These are phyloP conservation scores for Polyommatus icarus DNA, from an alignment of 2,888 invertebrate species.

Conservation along the genomic window DNA sequence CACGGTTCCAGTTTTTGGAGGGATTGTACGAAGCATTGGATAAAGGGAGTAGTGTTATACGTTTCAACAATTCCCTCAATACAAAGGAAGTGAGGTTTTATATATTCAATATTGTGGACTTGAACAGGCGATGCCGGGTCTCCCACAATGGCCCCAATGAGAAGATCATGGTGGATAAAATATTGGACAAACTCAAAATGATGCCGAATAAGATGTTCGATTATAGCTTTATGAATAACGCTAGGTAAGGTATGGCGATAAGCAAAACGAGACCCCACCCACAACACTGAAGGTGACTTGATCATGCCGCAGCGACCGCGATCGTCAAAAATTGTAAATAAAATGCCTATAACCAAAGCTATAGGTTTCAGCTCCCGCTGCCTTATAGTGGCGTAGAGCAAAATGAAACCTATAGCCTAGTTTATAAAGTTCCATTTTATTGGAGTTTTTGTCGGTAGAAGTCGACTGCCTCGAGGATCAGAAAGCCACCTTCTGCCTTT, in stretches of 20 bases:
- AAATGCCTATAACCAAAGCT: too few species aligned
- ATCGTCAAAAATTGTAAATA: too few species aligned
- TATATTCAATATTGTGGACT: background rate
- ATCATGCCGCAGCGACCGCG: too few species aligned
- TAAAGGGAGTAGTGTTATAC: background rate
- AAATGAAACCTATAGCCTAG: too few species aligned
- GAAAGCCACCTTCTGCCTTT: too few species aligned
- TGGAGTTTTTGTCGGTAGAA: too few species aligned
- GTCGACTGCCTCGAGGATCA: too few species aligned
- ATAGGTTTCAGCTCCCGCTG: too few species aligned
- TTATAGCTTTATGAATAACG: background rate
- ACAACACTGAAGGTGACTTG: too few species aligned
- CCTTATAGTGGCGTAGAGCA: too few species aligned
- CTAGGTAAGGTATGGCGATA: background rate
- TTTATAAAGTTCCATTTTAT: too few species aligned
- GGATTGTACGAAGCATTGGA: background rate
- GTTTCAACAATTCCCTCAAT: background rate
- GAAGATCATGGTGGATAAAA: background rate
- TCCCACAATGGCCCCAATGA: background rate
- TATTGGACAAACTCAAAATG: constrained; percentile 8
- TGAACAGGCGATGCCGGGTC: background rate
- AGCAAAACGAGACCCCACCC: too few species aligned
- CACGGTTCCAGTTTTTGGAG: background rate
- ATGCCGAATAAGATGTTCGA: constrained; percentile 14
- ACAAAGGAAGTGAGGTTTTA: background rate